These are phyloP conservation scores for Drosophila acutilabella DNA, from an alignment of 2,888 invertebrate genomes.

Conservation along the genomic window DNA sequence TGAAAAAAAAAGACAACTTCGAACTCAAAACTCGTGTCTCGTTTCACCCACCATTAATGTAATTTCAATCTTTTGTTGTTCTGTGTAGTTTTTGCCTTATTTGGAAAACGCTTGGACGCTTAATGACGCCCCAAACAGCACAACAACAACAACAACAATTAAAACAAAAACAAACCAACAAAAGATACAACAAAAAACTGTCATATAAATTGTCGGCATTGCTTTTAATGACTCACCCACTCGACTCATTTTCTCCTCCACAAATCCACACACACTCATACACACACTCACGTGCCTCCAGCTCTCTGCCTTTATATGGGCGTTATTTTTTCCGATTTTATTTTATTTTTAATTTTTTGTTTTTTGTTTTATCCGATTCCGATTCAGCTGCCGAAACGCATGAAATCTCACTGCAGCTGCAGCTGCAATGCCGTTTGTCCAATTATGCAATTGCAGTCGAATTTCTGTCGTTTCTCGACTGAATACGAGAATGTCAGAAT, in stretches of 20 bases:
- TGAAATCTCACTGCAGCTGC: conserved; percentile 57
- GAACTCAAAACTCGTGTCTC: conserved; percentile 29
- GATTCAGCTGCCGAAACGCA: conserved; percentile 57
- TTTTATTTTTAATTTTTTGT: background rate
- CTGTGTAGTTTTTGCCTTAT: conserved; percentile 54
- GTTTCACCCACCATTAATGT: conserved; percentile 68
- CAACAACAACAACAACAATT: conserved; percentile 2
- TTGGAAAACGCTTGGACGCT: conserved; percentile 59
- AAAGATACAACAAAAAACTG: conserved; percentile 47
- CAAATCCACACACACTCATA: conserved; percentile 8
- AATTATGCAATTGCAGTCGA: conserved; percentile 47
- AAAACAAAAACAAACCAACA: background rate
- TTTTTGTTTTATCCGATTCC: no score
- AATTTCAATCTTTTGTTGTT: conserved; percentile 62
- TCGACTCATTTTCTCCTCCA: conserved; percentile 1
- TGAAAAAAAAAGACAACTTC: background rate
- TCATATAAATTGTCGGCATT: conserved; percentile 73
- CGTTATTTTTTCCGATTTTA: conserved; percentile 3
- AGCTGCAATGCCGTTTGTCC: conserved; percentile 46
- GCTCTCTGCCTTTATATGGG: conserved; percentile 64
- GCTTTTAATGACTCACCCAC: conserved; percentile 73
- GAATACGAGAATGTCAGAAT: conserved; percentile 51
- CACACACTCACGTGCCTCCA: conserved; percentile 63
- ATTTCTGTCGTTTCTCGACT: conserved; percentile 47
- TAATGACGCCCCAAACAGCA: conserved; percentile 59